Percentiles rank a stretch among this genome's conserved stretches.
These are phyloP conservation scores for Agrotis puta DNA, from an alignment of 2,888 invertebrate genomes.

Conservation along the genomic window DNA sequence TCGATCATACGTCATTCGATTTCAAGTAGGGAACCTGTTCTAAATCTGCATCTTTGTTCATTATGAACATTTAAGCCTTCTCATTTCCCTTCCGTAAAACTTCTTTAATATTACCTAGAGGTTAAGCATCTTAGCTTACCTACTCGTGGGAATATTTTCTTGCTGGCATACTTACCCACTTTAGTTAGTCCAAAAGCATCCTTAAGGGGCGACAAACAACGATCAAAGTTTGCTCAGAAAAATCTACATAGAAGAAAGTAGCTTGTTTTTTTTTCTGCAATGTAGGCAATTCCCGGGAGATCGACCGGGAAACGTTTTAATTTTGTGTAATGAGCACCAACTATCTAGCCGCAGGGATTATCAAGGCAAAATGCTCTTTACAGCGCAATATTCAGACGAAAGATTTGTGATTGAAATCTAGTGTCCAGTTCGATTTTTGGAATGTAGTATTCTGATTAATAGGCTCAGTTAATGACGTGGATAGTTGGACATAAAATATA, in stretches of 20 bases:
- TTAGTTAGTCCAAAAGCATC: constrained; percentile 18
- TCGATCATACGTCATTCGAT: too few species aligned
- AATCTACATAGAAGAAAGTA: constrained; percentile 28
- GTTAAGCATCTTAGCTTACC: constrained; percentile 13
- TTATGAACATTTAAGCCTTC: neutral
- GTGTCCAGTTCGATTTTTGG: too few species aligned
- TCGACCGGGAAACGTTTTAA: constrained; percentile 28
- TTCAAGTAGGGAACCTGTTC: too few species aligned
- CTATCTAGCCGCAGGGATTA: constrained; percentile 1
- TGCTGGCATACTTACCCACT: constrained; percentile 26
- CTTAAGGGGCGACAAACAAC: constrained; percentile 29
- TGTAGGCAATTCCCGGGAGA: constrained; percentile 23
- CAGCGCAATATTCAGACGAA: neutral
- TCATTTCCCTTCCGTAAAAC: constrained; percentile 12
- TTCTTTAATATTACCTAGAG: constrained; percentile 6
- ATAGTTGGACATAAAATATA: too few species aligned
- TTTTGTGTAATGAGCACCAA: constrained; percentile 29
- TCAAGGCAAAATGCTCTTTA: neutral
- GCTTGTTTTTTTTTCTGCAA: constrained; percentile 1
- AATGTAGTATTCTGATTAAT: too few species aligned
- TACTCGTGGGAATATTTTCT: neutral
- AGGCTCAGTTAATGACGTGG: too few species aligned
- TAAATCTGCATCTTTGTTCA: too few species aligned
- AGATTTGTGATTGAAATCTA: neutral
- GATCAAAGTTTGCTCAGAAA: constrained; percentile 44